These are phyloP conservation scores for Scopus umbretta DNA, from an alignment of 2,113 vertebrate genomes.

Conservation along the genomic window DNA sequence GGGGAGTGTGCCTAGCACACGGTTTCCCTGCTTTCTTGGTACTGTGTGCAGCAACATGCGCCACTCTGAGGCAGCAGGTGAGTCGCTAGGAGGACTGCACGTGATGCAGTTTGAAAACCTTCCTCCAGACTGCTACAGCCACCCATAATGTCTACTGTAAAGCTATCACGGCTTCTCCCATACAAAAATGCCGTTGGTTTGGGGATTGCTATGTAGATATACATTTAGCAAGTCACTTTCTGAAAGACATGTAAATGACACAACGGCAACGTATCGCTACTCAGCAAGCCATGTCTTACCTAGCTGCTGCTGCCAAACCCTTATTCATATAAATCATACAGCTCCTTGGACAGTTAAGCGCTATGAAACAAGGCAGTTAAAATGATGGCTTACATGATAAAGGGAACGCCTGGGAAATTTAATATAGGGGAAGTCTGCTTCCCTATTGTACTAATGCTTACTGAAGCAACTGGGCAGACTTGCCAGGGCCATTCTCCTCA, in stretches of 20 bases:
- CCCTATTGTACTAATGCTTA: constrained; percentile 43
- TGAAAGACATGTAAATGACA: background rate
- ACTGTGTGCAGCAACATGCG: background rate
- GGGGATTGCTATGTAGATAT: background rate
- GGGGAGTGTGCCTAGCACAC: background rate
- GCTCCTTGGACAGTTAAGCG: constrained; percentile 23
- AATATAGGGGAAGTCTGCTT: constrained; percentile 59
- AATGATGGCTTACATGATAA: constrained; percentile 48
- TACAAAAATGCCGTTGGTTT: background rate
- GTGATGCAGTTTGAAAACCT: background rate
- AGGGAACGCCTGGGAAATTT: constrained; percentile 51
- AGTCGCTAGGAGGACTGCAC: background rate
- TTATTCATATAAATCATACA: constrained; percentile 52
- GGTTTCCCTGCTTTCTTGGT: background rate
- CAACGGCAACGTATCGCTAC: background rate
- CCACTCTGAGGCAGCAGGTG: background rate
- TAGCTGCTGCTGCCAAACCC: constrained; percentile 38
- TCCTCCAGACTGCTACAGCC: background rate
- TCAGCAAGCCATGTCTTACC: background rate
- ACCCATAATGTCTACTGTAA: background rate
- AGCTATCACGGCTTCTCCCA: background rate
- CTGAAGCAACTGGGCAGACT: constrained; percentile 40
- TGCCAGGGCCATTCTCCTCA: constrained; percentile 53
- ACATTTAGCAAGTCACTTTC: background rate
- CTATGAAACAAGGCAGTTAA: constrained; percentile 55